phyloP scores from a whole-genome alignment of 2,888 invertebrate species.

The Tetranychus piercei region DNA sequence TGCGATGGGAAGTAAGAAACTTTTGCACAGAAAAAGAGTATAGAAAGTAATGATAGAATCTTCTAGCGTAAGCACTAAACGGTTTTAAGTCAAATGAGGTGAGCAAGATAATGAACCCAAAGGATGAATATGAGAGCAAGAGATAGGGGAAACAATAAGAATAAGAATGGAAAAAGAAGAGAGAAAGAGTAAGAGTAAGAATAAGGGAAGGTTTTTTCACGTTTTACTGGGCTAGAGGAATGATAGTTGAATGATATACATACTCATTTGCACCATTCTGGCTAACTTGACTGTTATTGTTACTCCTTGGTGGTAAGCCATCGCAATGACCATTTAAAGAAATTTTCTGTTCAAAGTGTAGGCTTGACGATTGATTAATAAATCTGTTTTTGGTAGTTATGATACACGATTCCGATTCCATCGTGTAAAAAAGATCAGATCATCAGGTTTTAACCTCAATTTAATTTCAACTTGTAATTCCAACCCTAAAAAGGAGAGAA shows the following conservation, averaged over 20 bases:
- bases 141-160: constrained; percentile 1
- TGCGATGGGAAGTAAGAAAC: background rate
- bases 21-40: background rate
- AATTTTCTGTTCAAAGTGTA: background rate
- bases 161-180: background rate
- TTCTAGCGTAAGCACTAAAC: background rate
- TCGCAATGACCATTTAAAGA: background rate
- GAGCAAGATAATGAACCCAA: background rate
- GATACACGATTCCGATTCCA: background rate
- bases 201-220: constrained; percentile 2
- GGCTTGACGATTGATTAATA: constrained; percentile 1
- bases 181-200: background rate
- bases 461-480: background rate
- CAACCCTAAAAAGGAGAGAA: background rate
- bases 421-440: background rate
- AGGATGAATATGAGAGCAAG: background rate
- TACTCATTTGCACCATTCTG: background rate
- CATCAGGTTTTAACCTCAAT: constrained; percentile 1
- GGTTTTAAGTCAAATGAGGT: background rate
- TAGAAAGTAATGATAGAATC: background rate
- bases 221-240: background rate
- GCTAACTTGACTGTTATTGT: background rate
- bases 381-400: constrained; percentile 1
- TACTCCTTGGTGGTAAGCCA: background rate
- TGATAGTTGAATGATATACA: background rate